Percentiles rank a stretch among this genome's conserved stretches.
These are phyloP conservation scores for Aethes cnicana DNA, from an alignment of 2,888 invertebrate species.

Conservation along the genomic window DNA sequence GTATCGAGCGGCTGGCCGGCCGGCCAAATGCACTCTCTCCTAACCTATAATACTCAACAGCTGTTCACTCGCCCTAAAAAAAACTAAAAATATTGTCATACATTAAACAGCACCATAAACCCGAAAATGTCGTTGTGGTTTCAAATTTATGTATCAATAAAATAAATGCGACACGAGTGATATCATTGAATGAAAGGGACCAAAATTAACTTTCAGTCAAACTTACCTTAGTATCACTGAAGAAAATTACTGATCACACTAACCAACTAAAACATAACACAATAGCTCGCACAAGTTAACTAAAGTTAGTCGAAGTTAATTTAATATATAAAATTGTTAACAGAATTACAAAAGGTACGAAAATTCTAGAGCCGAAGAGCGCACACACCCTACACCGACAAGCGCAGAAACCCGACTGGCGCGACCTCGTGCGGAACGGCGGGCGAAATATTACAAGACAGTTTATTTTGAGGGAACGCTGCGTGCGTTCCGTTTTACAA, in stretches of 20 bases:
- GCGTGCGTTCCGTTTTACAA: constrained; percentile 28
- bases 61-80: constrained; percentile 1
- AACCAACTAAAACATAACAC: constrained; percentile 52
- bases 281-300: constrained; percentile 40
- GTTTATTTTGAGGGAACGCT: constrained; percentile 28
- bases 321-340: constrained; percentile 46
- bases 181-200: constrained; percentile 6
- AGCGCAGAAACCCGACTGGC: constrained; percentile 79
- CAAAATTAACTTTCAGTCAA: constrained; percentile 30
- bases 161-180: constrained; percentile 32
- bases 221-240: constrained; percentile 63
- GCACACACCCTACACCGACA: constrained; percentile 63
- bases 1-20: neutral
- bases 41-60: constrained; percentile 6
- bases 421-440: constrained; percentile 34
- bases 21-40: neutral
- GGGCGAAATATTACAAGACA: constrained; percentile 29
- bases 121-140: no score
- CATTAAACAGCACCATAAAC: no score
- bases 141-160: neutral
- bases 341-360: constrained; percentile 65
- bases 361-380: constrained; percentile 59
- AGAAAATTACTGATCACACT: constrained; percentile 56
- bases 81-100: no score
- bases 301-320: constrained; percentile 41